Percentiles rank a stretch among this genome's conserved stretches.
Evolutionary conservation across 1,140 invertebrate species (phyloP).

Genomic region (Brachionus rubens): DNA sequence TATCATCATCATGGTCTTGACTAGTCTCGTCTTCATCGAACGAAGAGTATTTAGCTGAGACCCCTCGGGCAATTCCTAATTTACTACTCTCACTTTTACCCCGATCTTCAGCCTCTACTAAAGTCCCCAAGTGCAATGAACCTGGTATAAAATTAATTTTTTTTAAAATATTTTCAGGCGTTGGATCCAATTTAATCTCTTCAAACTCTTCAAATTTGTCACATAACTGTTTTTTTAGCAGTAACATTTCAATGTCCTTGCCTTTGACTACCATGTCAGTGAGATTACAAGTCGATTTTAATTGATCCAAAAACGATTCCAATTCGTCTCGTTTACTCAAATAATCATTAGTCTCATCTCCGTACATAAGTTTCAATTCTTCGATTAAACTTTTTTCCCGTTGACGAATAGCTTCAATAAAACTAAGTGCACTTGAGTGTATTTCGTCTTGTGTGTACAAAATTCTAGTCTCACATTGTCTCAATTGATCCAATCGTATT

Average conservation of each 20-base stretch:
- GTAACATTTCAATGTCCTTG: slow-evolving; percentile 61
- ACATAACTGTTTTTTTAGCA: slow-evolving; percentile 60
- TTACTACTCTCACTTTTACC: neutral
- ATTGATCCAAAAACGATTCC: slow-evolving; percentile 56
- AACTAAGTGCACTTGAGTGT: slow-evolving; percentile 52
- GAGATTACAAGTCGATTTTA: slow-evolving; percentile 60
- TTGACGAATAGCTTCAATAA: slow-evolving; percentile 55
- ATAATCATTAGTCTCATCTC: slow-evolving; percentile 56
- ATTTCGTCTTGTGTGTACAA: slow-evolving; percentile 32
- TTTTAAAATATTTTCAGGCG: slow-evolving; percentile 56
- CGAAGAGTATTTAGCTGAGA: neutral
- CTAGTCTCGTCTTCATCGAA: neutral
- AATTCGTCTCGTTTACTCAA: slow-evolving; percentile 56
- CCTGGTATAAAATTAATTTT: slow-evolving; percentile 55
- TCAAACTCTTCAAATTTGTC: slow-evolving; percentile 58
- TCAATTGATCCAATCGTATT: slow-evolving; percentile 5
- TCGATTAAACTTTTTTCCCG: slow-evolving; percentile 58
- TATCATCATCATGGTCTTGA: slow-evolving; percentile 25
- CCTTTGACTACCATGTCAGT: slow-evolving; percentile 60
- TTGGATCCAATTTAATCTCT: slow-evolving; percentile 53
- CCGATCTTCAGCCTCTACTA: neutral
- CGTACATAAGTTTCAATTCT: slow-evolving; percentile 58
- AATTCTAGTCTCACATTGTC: slow-evolving; percentile 27
- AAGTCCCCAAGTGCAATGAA: slow-evolving; percentile 53
- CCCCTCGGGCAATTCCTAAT: neutral